Evolutionary conservation across 2,113 vertebrate genomes (phyloP).

Genomic region (Grammomys dolichurus): DNA sequence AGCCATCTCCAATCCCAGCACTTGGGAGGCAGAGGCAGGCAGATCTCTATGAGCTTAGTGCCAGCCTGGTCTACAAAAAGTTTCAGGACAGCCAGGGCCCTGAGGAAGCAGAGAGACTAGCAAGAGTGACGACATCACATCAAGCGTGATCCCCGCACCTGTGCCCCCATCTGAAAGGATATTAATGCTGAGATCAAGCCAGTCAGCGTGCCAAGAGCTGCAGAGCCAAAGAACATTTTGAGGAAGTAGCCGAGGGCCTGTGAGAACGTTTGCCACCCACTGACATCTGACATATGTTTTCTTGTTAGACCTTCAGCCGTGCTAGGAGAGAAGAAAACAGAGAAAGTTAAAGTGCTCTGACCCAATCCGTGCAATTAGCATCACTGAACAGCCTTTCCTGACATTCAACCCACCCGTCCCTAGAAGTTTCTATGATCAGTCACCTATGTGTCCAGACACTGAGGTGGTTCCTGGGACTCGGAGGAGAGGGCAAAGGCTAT

Average conservation of each 20-base stretch:
- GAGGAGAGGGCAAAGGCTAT: neutral
- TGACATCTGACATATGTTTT: slow-evolving; percentile 92
- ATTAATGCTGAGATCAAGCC: slow-evolving; percentile 98
- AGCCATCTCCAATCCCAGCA: too few species aligned
- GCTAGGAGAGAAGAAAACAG: slow-evolving; percentile 85
- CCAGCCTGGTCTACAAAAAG: too few species aligned
- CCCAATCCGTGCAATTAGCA: slow-evolving; percentile 71
- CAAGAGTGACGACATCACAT: neutral
- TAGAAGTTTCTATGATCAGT: neutral
- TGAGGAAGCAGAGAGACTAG: slow-evolving; percentile 41
- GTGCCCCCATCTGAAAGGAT: slow-evolving; percentile 88
- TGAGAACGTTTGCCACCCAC: slow-evolving; percentile 96
- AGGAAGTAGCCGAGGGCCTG: slow-evolving; percentile 98
- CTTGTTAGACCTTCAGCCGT: slow-evolving; percentile 97
- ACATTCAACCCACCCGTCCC: neutral
- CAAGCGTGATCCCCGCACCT: neutral
- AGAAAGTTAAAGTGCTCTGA: slow-evolving; percentile 72
- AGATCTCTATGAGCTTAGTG: too few species aligned
- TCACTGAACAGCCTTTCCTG: neutral
- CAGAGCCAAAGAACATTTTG: slow-evolving; percentile 99
- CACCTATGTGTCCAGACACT: neutral
- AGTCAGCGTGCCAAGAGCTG: slow-evolving; percentile 97
- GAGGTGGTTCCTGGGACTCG: neutral
- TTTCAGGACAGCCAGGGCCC: neutral
- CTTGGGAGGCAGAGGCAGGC: too few species aligned